Conservation (phyloP, 1,140 invertebrate genomes). For the Plectus sambesii region DNA sequence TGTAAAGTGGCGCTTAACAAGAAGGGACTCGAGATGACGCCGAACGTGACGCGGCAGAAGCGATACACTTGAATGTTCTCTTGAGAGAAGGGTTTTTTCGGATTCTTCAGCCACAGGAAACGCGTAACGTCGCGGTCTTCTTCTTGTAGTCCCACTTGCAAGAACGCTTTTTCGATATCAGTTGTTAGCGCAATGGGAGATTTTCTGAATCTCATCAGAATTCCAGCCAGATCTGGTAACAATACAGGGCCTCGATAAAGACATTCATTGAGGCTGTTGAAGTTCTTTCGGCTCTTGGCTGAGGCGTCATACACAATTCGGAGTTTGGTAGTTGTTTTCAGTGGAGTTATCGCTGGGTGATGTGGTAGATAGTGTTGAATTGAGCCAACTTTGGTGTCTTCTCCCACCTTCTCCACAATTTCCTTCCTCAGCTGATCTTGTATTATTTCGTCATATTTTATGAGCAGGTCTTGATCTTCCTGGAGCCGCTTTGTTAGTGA, state of each 20-base stretch:
- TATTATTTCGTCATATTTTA: slow-evolving; percentile 1
- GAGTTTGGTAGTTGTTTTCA: slow-evolving; percentile 41
- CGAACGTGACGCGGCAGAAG: slow-evolving; percentile 22
- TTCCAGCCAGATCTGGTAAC: slow-evolving; percentile 19
- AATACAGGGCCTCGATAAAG: slow-evolving; percentile 26
- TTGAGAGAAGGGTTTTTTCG: background rate
- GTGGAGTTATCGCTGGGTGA: slow-evolving; percentile 42
- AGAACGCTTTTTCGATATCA: slow-evolving; percentile 30
- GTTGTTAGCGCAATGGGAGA: slow-evolving; percentile 1
- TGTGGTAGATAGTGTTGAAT: slow-evolving; percentile 50
- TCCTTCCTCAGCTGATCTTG: background rate
- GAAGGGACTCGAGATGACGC: slow-evolving; percentile 18
- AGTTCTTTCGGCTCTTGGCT: slow-evolving; percentile 23
- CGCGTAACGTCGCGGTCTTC: slow-evolving; percentile 17
- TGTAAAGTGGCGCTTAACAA: slow-evolving; percentile 17
- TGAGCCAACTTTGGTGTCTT: background rate
- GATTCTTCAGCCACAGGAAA: slow-evolving; percentile 26
- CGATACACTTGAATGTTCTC: slow-evolving; percentile 13
- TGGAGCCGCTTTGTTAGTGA: background rate
- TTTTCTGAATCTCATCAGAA: slow-evolving; percentile 18
- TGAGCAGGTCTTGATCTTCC: background rate
- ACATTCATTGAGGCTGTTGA: slow-evolving; percentile 42
- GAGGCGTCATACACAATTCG: slow-evolving; percentile 47
- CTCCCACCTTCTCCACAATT: background rate
- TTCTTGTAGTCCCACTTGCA: slow-evolving; percentile 16